Evolutionary conservation across 2,797 vertebrate genomes (phyloP).

Genomic region (Mormyrus proboscirostris): DNA sequence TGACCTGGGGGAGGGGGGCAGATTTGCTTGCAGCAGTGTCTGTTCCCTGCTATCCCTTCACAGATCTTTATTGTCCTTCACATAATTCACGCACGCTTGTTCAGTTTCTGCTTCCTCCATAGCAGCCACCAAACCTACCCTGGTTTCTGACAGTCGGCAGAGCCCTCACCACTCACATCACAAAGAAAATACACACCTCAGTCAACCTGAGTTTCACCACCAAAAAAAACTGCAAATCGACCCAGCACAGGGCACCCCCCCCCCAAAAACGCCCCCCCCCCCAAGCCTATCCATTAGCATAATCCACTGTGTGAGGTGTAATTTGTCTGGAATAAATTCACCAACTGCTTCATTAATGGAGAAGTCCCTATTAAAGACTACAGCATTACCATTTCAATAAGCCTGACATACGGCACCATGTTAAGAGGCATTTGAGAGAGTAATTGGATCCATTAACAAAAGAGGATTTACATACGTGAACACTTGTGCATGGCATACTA

Average conservation of each 20-base stretch:
- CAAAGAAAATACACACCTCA: neutral
- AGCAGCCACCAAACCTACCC: neutral
- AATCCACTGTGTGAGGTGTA: conserved; percentile 51
- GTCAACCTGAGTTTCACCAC: conserved; percentile 36
- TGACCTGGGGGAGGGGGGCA: neutral
- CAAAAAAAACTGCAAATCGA: neutral
- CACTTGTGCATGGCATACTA: neutral
- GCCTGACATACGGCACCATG: conserved; percentile 44
- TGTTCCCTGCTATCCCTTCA: neutral
- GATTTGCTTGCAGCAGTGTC: neutral
- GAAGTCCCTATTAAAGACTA: conserved; percentile 61
- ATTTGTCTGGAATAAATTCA: conserved; percentile 59
- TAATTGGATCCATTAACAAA: conserved; percentile 63
- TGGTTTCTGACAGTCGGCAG: neutral
- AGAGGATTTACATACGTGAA: conserved; percentile 32
- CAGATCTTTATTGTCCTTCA: neutral
- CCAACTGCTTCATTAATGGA: conserved; percentile 57
- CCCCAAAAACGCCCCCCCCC: conserved; percentile 40
- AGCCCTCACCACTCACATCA: no score
- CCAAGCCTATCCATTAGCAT: conserved; percentile 55
- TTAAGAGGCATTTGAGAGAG: conserved; percentile 51
- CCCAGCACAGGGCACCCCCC: neutral
- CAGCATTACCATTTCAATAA: conserved; percentile 63
- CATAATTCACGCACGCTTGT: neutral
- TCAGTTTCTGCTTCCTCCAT: neutral